phyloP scores from a whole-genome alignment of 2,888 invertebrate species.

The Augochlorella aurata region DNA sequence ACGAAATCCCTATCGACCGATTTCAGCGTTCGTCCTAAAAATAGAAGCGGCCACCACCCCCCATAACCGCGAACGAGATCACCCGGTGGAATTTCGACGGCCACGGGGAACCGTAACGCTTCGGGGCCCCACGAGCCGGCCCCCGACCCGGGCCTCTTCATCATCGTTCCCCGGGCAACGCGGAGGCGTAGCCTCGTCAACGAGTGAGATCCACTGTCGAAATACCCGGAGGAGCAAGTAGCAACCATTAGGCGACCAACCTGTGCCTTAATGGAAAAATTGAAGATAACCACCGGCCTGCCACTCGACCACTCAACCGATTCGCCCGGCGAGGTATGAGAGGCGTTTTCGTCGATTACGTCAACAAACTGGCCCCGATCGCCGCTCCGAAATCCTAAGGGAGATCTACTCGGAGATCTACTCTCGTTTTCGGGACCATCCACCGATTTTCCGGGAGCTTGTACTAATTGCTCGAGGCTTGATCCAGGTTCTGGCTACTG shows the following conservation, averaged over 20 bases:
- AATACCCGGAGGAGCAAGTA: constrained; percentile 67
- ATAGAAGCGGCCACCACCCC: constrained; percentile 30
- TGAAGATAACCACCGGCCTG: constrained; percentile 74
- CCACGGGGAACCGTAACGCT: constrained; percentile 3
- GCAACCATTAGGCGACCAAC: constrained; percentile 75
- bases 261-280: constrained; percentile 76
- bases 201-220: constrained; percentile 69
- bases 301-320: constrained; percentile 71
- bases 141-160: not conserved
- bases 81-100: not conserved
- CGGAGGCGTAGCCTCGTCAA: constrained; percentile 48
- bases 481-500: not conserved
- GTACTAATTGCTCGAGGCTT: not conserved
- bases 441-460: too few relatives aligned
- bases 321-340: constrained; percentile 63
- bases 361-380: constrained; percentile 69
- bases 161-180: constrained; percentile 21
- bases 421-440: not conserved
- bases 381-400: constrained; percentile 31
- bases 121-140: not conserved
- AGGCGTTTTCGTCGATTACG: constrained; percentile 71
- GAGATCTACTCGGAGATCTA: not conserved
- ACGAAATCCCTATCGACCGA: constrained; percentile 65
- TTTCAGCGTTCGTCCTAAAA: constrained; percentile 65
- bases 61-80: constrained; percentile 17